These are phyloP conservation scores for Mimas tiliae DNA, from an alignment of 2,888 invertebrate genomes.

Conservation along the genomic window DNA sequence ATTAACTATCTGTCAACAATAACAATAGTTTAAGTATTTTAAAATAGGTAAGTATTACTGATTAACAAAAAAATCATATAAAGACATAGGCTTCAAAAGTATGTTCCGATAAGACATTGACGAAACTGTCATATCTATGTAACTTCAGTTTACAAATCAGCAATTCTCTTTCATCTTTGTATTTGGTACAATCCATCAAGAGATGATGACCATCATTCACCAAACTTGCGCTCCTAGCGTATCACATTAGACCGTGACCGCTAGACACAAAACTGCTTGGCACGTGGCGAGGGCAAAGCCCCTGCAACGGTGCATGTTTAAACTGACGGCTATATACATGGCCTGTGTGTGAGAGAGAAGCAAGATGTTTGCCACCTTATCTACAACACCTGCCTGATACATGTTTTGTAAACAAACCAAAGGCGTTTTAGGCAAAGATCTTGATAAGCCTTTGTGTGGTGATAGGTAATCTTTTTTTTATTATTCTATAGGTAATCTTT, in stretches of 20 bases:
- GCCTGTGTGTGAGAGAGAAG: slow-evolving; percentile 35
- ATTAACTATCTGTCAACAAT: too few relatives aligned
- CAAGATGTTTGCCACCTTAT: slow-evolving; percentile 26
- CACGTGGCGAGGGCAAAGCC: slow-evolving; percentile 59
- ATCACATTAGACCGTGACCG: slow-evolving; percentile 33
- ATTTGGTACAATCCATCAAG: too few relatives aligned
- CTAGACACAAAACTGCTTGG: slow-evolving; percentile 47
- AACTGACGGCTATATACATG: slow-evolving; percentile 34
- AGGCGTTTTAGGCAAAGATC: slow-evolving; percentile 1
- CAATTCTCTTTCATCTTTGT: too few relatives aligned
- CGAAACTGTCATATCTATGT: too few relatives aligned
- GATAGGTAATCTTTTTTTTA: not conserved
- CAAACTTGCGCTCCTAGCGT: not conserved
- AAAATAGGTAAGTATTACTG: too few relatives aligned
- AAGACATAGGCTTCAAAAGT: too few relatives aligned
- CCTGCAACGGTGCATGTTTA: slow-evolving; percentile 50
- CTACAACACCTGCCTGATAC: slow-evolving; percentile 34
- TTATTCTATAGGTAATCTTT: not conserved
- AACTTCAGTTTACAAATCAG: too few relatives aligned
- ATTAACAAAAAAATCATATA: too few relatives aligned
- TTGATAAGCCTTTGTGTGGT: not conserved
- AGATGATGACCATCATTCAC: too few relatives aligned
- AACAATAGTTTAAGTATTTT: too few relatives aligned
- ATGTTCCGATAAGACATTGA: too few relatives aligned
- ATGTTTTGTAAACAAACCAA: slow-evolving; percentile 32